These are phyloP conservation scores for Zelostemma sp. DNA, from an alignment of 1,140 invertebrate species.

Conservation along the genomic window DNA sequence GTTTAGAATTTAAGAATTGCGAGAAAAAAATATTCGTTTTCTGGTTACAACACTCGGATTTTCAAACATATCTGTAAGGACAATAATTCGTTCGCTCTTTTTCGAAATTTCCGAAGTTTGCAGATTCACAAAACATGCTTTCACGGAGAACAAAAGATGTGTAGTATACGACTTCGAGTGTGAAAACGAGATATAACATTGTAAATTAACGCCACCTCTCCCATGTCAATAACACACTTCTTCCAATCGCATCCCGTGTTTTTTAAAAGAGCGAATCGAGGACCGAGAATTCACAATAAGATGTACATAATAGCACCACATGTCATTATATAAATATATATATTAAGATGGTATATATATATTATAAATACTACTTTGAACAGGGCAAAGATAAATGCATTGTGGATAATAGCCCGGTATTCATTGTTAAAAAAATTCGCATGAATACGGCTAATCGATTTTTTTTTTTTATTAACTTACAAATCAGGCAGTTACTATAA, in stretches of 20 bases:
- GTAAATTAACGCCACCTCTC: slow-evolving; percentile 27
- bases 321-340: slow-evolving; percentile 51
- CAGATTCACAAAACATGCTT: background rate
- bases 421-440: slow-evolving; percentile 4
- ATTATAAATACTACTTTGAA: slow-evolving; percentile 37
- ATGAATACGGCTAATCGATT: slow-evolving; percentile 1
- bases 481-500: slow-evolving; percentile 16
- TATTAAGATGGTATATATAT: slow-evolving; percentile 28
- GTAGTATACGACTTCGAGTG: slow-evolving; percentile 34
- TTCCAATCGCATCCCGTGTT: slow-evolving; percentile 24
- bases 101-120: background rate
- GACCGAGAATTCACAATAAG: slow-evolving; percentile 60
- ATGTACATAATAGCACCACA: slow-evolving; percentile 68
- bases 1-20: background rate
- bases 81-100: slow-evolving; percentile 18
- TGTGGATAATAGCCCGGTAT: slow-evolving; percentile 51
- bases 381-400: slow-evolving; percentile 17
- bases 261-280: slow-evolving; percentile 51
- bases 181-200: slow-evolving; percentile 17
- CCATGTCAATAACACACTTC: slow-evolving; percentile 37
- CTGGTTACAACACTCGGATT: too few species aligned
- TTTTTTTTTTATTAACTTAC: too few species aligned
- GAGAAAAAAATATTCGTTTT: too few species aligned
- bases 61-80: slow-evolving; percentile 11
- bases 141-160: slow-evolving; percentile 12